Base-by-base conservation (phyloP, 1,140 invertebrate genomes). In the Achatina immaculata region DNA sequence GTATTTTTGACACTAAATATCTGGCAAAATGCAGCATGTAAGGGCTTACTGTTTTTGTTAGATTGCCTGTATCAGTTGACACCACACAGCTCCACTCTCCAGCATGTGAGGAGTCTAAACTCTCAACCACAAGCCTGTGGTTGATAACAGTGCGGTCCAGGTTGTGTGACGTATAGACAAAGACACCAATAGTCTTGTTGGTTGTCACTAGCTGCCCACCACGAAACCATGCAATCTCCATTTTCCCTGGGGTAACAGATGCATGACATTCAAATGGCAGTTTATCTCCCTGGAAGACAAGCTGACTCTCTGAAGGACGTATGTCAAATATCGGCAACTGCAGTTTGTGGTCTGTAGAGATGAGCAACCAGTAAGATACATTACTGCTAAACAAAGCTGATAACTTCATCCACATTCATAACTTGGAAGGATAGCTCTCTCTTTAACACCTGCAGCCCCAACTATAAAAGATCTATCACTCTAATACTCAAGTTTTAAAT, bases 261-360 rank as follows among this genome's bases (percentile, higher is more conserved):
- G 95, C 95, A 81, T 93, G 93, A 87, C 96, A 97, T 77, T 94
- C 94, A 28, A 97, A 90, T 65, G 93, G 93, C 76, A 97, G 91
- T 9, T 95, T 94, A 91, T 97, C 96, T n/a, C 96, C 96, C 91
- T 95, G 94, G 88, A 97, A 97, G 1, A 96, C 95, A 14, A 97
- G 93, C 91, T 94, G 90, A 76, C 86, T 91, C 24, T 87, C 86
- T 19, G 87, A 85, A 11, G 91, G 91, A 21, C 78, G 84, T 36
- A 92, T 86, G 75, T 90, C 89, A 87, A 92, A 91, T 48, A 88
- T 65, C 9, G 88, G 88, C n/a, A 90, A 75, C 80, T 92, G 89
- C 21, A 90, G 68, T 11, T 86, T 86, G 55, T 86, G 88, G 82
- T 90, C 90, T 91, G 85, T 51, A 73, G 58, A 78, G n/a, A n/a